These are phyloP conservation scores for Athalia circularis DNA, from an alignment of 2,888 invertebrate species.

Conservation along the genomic window DNA sequence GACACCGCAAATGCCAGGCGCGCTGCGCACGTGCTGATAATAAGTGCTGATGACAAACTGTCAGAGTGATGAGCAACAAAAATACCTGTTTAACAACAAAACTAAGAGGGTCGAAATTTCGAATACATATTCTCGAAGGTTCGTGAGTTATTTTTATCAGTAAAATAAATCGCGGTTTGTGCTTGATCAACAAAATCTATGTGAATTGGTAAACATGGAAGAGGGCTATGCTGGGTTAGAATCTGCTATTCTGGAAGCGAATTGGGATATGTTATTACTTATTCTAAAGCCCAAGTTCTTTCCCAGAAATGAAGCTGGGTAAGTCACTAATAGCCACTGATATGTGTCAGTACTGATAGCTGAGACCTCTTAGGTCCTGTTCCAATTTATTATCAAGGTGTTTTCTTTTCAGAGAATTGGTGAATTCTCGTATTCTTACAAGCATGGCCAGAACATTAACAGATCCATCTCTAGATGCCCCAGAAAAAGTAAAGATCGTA, in stretches of 20 bases:
- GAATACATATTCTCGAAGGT: neutral
- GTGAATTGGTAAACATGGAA: slow-evolving; percentile 4
- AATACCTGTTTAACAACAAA: neutral
- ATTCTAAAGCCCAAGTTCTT: slow-evolving; percentile 63
- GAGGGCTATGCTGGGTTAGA: slow-evolving; percentile 19
- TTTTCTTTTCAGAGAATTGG: slow-evolving; percentile 55
- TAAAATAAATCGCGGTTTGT: neutral
- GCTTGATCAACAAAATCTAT: neutral
- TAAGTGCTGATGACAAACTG: neutral
- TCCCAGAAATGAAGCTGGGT: slow-evolving; percentile 53
- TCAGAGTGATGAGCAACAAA: neutral
- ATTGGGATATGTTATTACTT: slow-evolving; percentile 60
- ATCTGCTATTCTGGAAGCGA: slow-evolving; percentile 49
- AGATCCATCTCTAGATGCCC: slow-evolving; percentile 50
- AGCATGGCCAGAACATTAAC: slow-evolving; percentile 62
- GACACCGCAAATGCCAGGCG: neutral
- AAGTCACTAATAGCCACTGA: neutral
- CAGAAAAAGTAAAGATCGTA: slow-evolving; percentile 57
- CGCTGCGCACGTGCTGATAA: too few species aligned
- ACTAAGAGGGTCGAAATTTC: neutral
- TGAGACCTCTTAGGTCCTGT: too few species aligned
- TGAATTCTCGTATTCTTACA: slow-evolving; percentile 56
- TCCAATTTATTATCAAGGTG: too few species aligned
- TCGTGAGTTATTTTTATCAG: neutral
- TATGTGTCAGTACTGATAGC: neutral